phyloP scores from a whole-genome alignment of 2,113 vertebrate species.

The Micromys minutus region DNA sequence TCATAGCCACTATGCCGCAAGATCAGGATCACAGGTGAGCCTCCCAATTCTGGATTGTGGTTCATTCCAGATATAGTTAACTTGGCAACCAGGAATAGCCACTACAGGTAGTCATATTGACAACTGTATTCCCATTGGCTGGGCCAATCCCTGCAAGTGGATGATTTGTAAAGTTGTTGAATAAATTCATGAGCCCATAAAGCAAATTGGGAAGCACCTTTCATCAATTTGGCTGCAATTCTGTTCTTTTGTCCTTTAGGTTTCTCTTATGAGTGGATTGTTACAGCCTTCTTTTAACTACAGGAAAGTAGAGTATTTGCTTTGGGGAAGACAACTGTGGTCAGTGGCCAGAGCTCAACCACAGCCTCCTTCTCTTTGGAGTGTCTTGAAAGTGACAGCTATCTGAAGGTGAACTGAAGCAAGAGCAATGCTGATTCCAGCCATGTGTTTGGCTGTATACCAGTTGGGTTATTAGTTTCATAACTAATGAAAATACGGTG shows the following conservation, averaged over 20 bases:
- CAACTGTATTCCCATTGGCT: neutral
- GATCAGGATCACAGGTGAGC: too few species aligned
- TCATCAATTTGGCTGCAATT: neutral
- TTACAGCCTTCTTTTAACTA: neutral
- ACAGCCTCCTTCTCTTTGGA: neutral
- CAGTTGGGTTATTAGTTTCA: slow-evolving; percentile 11
- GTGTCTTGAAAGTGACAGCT: too few species aligned
- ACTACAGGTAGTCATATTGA: too few species aligned
- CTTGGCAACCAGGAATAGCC: too few species aligned
- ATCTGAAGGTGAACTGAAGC: neutral
- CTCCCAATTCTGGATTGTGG: too few species aligned
- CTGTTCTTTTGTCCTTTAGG: neutral
- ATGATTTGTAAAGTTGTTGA: neutral
- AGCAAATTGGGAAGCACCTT: neutral
- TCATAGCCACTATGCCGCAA: too few species aligned
- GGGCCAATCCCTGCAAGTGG: neutral
- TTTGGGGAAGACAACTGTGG: neutral
- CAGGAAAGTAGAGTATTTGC: neutral
- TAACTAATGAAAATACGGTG: neutral
- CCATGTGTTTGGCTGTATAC: neutral
- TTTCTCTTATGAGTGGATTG: neutral
- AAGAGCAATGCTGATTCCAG: neutral
- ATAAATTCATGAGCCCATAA: neutral
- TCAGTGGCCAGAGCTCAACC: neutral
- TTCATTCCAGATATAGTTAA: too few species aligned